A percentile compares a stretch with the other conserved stretches of the same genome.
Evolutionary conservation across 2,797 vertebrate species (phyloP).

Genomic region (Glyptemys insculpta): DNA sequence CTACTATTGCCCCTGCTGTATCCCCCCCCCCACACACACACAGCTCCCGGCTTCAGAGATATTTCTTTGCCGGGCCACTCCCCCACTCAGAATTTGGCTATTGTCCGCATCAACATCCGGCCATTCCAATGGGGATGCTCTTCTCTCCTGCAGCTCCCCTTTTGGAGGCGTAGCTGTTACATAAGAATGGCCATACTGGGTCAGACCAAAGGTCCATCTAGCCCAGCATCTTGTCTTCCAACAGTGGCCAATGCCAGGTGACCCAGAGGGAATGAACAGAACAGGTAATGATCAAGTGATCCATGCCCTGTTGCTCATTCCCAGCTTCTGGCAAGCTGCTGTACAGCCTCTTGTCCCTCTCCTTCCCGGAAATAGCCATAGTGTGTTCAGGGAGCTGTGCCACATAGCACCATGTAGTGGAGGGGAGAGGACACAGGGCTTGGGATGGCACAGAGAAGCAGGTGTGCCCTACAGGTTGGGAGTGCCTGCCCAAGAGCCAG

Average conservation of each 20-base stretch:
- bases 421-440: background rate
- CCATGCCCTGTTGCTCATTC: no score
- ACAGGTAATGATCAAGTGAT: no score
- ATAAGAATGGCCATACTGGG: no score
- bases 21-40: background rate
- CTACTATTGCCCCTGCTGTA: background rate
- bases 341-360: background rate
- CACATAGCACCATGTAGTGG: background rate
- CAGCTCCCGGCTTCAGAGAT: background rate
- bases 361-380: background rate
- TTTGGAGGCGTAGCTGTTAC: background rate
- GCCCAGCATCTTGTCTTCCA: no score
- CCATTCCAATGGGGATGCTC: background rate
- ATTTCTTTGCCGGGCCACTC: background rate
- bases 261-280: no score
- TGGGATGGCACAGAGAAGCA: background rate
- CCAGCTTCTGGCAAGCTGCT: no score
- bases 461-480: background rate
- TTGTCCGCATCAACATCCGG: background rate
- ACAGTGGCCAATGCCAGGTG: no score
- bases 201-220: no score
- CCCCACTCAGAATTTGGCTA: fast-evolving
- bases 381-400: background rate
- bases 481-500: background rate
- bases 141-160: background rate